Evolutionary conservation across 1,140 invertebrate species (phyloP).

Genomic region (Zaprionus tsacasi): DNA sequence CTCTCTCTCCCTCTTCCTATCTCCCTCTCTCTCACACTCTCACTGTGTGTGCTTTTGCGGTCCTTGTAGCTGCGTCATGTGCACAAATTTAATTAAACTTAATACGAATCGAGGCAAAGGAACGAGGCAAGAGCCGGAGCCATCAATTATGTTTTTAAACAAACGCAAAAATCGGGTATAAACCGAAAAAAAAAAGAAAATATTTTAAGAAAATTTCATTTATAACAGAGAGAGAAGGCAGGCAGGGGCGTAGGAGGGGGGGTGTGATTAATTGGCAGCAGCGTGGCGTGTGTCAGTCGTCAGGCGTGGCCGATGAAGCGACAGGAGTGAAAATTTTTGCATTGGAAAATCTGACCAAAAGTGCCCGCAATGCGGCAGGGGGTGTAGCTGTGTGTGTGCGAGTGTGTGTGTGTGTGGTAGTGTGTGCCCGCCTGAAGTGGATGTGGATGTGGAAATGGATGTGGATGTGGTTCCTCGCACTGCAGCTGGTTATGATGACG

Average conservation of each 20-base stretch:
- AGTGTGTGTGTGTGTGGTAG: slow-evolving; percentile 4
- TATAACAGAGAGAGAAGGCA: background rate
- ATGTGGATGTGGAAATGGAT: background rate
- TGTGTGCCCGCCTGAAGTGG: background rate
- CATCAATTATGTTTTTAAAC: slow-evolving; percentile 64
- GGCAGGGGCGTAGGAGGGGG: background rate
- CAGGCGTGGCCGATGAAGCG: slow-evolving; percentile 59
- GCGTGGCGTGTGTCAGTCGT: slow-evolving; percentile 56
- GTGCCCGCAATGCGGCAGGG: slow-evolving; percentile 20
- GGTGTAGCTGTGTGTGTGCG: background rate
- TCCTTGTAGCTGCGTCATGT: slow-evolving; percentile 54
- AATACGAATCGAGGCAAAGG: slow-evolving; percentile 37
- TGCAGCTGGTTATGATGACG: slow-evolving; percentile 33
- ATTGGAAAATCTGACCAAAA: slow-evolving; percentile 46
- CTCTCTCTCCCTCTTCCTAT: background rate
- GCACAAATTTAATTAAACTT: slow-evolving; percentile 74
- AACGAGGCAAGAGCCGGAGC: background rate
- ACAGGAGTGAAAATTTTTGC: slow-evolving; percentile 55
- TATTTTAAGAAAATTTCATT: slow-evolving; percentile 31
- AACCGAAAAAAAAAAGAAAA: slow-evolving; percentile 29
- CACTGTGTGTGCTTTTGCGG: background rate
- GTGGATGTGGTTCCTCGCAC: slow-evolving; percentile 4
- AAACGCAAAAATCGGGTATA: slow-evolving; percentile 9
- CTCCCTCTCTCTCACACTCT: too few relatives aligned
- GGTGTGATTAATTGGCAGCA: slow-evolving; percentile 69